Conservation (phyloP, 2,113 vertebrate species). For the Colinus virginianus region DNA sequence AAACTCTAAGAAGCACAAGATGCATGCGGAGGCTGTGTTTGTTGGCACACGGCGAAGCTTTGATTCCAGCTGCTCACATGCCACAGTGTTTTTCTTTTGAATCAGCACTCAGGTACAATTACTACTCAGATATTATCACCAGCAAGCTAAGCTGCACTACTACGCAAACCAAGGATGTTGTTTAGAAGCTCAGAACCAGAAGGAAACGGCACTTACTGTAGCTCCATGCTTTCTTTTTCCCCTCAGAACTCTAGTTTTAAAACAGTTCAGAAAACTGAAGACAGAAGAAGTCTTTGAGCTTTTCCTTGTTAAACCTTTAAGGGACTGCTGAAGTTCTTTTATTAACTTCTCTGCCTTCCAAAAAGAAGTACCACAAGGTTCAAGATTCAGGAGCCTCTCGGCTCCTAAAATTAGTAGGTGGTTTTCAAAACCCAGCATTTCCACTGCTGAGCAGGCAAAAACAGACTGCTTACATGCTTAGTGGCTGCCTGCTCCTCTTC, state of each 20-base stretch:
- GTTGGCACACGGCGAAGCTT: background rate
- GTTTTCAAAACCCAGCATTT: conserved; percentile 75
- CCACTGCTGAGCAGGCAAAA: conserved; percentile 74
- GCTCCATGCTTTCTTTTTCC: background rate
- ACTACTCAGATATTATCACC: background rate
- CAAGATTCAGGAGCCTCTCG: conserved; percentile 55
- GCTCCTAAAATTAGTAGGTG: conserved; percentile 73
- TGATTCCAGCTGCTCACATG: background rate
- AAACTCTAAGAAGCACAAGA: background rate
- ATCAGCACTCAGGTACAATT: background rate
- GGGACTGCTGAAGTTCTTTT: conserved; percentile 9
- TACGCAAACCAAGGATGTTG: background rate
- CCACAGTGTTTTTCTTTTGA: background rate
- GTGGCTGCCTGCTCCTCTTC: conserved; percentile 57
- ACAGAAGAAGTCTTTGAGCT: background rate
- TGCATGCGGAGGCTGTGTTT: background rate
- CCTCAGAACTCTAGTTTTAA: background rate
- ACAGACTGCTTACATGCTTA: background rate
- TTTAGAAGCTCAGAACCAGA: background rate
- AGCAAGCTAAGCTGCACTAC: background rate
- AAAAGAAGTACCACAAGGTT: conserved; percentile 50
- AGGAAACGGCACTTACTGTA: background rate
- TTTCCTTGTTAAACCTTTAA: background rate
- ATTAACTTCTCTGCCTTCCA: conserved; percentile 30
- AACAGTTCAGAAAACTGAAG: background rate